Conservation (phyloP, 2,888 invertebrate species). For the Aphidius colemani region DNA sequence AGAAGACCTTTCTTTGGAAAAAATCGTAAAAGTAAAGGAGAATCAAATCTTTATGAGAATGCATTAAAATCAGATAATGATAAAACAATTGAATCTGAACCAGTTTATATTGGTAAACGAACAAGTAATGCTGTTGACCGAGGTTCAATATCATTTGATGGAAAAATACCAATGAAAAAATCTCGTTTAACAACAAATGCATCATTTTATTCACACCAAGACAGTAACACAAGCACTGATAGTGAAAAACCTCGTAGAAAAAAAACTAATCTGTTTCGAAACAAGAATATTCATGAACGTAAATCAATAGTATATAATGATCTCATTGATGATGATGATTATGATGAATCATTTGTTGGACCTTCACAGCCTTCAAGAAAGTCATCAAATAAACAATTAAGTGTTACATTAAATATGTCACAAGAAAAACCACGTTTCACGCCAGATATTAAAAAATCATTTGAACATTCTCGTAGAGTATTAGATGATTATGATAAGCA, state of each 20-base stretch:
- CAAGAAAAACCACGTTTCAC: background rate
- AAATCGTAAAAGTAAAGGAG: conserved; percentile 2
- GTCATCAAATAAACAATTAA: background rate
- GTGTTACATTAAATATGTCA: background rate
- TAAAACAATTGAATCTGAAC: conserved; percentile 13
- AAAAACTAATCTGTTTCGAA: conserved; percentile 19
- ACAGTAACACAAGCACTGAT: conserved; percentile 25
- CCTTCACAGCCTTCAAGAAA: conserved; percentile 3
- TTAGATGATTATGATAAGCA: background rate
- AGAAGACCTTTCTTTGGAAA: conserved; percentile 7
- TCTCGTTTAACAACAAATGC: background rate
- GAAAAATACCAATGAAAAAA: background rate
- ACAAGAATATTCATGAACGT: background rate
- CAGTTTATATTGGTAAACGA: background rate
- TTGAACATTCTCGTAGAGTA: background rate
- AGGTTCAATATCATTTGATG: background rate
- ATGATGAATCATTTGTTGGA: conserved; percentile 1
- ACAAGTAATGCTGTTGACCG: no score
- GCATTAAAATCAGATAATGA: conserved; percentile 13
- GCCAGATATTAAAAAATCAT: background rate
- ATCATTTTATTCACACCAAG: background rate
- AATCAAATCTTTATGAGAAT: conserved; percentile 17
- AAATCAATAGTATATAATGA: conserved; percentile 14
- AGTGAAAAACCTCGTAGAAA: conserved; percentile 11
- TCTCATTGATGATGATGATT: background rate